Base-by-base conservation (phyloP, 2,888 invertebrate species). In the Acrobasis repandana region DNA sequence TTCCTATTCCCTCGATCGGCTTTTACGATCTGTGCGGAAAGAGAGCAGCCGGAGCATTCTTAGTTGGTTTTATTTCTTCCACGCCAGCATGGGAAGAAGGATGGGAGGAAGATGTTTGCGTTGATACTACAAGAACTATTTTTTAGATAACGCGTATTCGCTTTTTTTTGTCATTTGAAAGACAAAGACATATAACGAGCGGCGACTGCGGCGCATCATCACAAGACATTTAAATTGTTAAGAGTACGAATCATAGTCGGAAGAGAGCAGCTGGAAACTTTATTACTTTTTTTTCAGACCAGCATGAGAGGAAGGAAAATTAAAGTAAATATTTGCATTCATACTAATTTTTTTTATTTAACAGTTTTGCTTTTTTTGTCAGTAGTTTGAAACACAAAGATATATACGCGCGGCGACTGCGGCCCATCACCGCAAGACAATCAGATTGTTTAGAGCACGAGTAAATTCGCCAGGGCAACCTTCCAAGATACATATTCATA, bases 381-480 rank as follows among this genome's bases (percentile, higher is more conserved):
- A n/a, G n/a, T n/a, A n/a, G n/a, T 59, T 51, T 51, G 16, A 50
- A n/a, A 38, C 38, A 46, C 51, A 59, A 59, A 59, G 50, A 51
- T 20, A 56, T 43, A 36, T 51, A 43, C 43, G 15, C 43, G 50
- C 28, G 43, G 34, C 18, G 49, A n/a, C n/a, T n/a, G n/a, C n/a
- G n/a, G n/a, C n/a, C n/a, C 11, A 47, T 57, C 47, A 48, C 10
- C 16, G 15, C 14, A 43, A 51, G 43, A 59, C 58, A 67, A 67
- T 64, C 61, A 49, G 65, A 65, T 64, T 48, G 64, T 63, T 60
- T 58, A 54, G 54, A 66, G 48, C 47, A 66, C 81, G 88, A 90
- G 28, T 28, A 28, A 20, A 20, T 28, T 90, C 73, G 48, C 47
- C 58, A 59, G 58, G 58, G 51, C 58, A 59, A n/a, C 28, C 38